Base-by-base conservation (phyloP, 1,140 invertebrate species). In the Ephestia elutella region DNA sequence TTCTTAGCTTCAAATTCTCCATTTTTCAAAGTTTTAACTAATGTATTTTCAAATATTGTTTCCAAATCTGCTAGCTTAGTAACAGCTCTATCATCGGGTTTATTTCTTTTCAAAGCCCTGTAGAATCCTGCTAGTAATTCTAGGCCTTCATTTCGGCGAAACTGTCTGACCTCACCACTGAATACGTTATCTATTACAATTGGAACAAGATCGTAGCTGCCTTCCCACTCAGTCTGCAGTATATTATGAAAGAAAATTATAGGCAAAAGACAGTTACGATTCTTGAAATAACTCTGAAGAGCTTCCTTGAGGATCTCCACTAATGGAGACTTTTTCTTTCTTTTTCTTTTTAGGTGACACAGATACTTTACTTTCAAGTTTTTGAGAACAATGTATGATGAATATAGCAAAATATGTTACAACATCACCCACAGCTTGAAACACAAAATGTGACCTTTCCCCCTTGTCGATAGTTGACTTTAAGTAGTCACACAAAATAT, bases 381-480 rank as follows among this genome's bases (percentile, higher is more conserved):
- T 89, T 71, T 91, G 89, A 1, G 90, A 89, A 73, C 92, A 93
- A 66, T 90, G 88, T 15, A 94, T 89, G 18, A 94, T 86, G 64
- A 94, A 93, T 9, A 90, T 90, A 32, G 92, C 91, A 73, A 92
- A 93, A 59, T 92, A 90, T 0, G 92, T 90, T 8, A 94, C 89
- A 57, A 93, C 90, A 63, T 92, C 91, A 7, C 91, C 91, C 80
- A 94, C 90, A 70, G 93, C 92, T 82, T 93, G 91, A 70, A 91
- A 92, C 65, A 94, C 78, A 21, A 92, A 90, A 49, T 92, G 89
- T 3, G 91, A 92, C 63, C 91, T 86, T 51, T 87, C 88, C 4
- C 92, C 92, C 82, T 93, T 93, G 54, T 92, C 91, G 57, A 93
- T 90, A 18, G 92, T 79, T 38, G 89, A 78, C 80, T 91, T 88